phyloP scores from a whole-genome alignment of 2,888 invertebrate genomes.

The Heliconius charithonia region DNA sequence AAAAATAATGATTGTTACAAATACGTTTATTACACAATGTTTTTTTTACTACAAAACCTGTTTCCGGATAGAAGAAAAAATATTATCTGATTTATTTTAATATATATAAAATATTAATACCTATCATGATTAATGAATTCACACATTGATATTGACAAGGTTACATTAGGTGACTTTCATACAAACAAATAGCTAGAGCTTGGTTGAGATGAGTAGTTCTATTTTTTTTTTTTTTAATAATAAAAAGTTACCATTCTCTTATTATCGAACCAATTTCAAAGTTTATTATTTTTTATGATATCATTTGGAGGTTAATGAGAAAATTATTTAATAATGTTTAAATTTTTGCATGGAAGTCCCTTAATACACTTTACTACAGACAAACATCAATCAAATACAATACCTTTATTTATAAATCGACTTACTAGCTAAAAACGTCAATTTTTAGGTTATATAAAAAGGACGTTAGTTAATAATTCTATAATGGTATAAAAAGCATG shows the following conservation, averaged over 20 bases:
- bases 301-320: too few species aligned
- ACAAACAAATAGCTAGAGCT: neutral
- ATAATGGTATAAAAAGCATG: too few species aligned
- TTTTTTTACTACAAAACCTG: slow-evolving; percentile 27
- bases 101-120: neutral
- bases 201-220: neutral
- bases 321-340: too few species aligned
- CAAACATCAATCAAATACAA: neutral
- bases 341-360: neutral
- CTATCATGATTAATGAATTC: neutral
- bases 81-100: neutral
- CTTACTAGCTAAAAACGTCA: neutral
- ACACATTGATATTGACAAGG: slow-evolving; percentile 2
- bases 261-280: too few species aligned
- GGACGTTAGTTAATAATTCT: too few species aligned
- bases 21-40: slow-evolving; percentile 24
- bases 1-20: slow-evolving; percentile 15
- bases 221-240: too few species aligned
- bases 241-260: too few species aligned
- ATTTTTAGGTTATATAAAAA: too few species aligned
- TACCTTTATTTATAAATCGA: neutral
- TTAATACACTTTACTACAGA: neutral
- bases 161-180: neutral
- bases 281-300: too few species aligned
- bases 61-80: slow-evolving; percentile 23